Conservation (phyloP, 2,888 invertebrate genomes). For the Arctia plantaginis region DNA sequence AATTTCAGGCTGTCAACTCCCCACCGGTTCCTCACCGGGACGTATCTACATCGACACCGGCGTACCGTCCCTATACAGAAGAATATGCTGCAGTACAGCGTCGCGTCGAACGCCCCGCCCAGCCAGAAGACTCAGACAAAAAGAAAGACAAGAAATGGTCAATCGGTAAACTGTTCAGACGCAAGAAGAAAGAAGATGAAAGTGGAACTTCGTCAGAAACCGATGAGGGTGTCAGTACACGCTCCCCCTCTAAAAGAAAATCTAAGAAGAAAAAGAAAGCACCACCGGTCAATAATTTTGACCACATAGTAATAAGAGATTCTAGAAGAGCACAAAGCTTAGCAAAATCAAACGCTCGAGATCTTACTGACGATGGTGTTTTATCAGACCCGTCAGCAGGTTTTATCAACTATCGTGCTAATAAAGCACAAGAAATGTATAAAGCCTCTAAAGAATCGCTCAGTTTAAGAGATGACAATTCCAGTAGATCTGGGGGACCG, state of each 20-base stretch:
- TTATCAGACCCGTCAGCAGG: slow-evolving; percentile 87
- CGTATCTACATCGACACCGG: slow-evolving; percentile 65
- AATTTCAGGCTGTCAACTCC: slow-evolving; percentile 84
- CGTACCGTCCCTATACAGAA: slow-evolving; percentile 78
- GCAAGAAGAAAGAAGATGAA: slow-evolving; percentile 90
- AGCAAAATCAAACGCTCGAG: slow-evolving; percentile 73
- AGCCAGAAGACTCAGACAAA: slow-evolving; percentile 76
- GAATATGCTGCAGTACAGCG: slow-evolving; percentile 75
- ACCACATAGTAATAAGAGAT: slow-evolving; percentile 88
- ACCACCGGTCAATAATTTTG: slow-evolving; percentile 87
- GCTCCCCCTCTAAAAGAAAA: slow-evolving; percentile 77
- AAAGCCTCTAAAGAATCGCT: slow-evolving; percentile 76
- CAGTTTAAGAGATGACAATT: slow-evolving; percentile 72
- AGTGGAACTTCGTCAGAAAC: slow-evolving; percentile 86
- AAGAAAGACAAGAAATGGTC: slow-evolving; percentile 92
- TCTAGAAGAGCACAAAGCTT: slow-evolving; percentile 83
- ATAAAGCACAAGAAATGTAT: slow-evolving; percentile 70
- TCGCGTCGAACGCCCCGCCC: slow-evolving; percentile 69
- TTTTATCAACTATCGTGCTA: slow-evolving; percentile 76
- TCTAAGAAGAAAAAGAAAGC: slow-evolving; percentile 85
- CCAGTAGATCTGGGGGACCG: slow-evolving; percentile 76
- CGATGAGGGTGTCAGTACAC: slow-evolving; percentile 78
- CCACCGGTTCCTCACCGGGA: slow-evolving; percentile 81
- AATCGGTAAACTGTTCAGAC: slow-evolving; percentile 91
- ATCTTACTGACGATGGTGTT: slow-evolving; percentile 83